Evolutionary conservation across 2,797 vertebrate species (phyloP), one percentile per base, ranked within the genome.

Genomic region (Dryobates pubescens): DNA sequence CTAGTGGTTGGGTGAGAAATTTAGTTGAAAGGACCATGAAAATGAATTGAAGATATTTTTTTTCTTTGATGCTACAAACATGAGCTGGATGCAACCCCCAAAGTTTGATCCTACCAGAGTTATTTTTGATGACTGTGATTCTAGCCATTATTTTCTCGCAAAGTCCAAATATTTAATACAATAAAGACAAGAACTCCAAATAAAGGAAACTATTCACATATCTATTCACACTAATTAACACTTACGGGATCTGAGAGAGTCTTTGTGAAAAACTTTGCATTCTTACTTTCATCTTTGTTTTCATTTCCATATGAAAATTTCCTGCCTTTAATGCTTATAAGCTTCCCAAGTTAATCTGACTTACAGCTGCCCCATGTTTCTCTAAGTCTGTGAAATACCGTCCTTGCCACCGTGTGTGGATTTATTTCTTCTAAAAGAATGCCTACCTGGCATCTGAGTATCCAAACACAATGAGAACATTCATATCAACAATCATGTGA

Each of bases 151-250:
- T 88, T 87, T 89, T 82, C 49, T 64, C 24, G 9, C 79, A 32
- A 84, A 91, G 24, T 3, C 38, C 34, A 67, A 91, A 75, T 34
- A 65, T 69, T 69, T 67, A 67, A 76, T 49, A 43, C 4, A 9
- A 8, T 14, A 43, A 1, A 1, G 22, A n/a, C 4, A 81, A 77
- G 56, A 83, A 56, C 26, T 67, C 59, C 83, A 77, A 83, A 53
- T 64, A n/a, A 69, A n/a, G n/a, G 19, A 72, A 86, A 32, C 4
- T 72, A 38, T 47, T 86, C 63, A 65, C 68, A 78, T 29, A 49
- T 51, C 57, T 67, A 13, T 84, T 94, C 80, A 76, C 83, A 86
- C 74, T 78, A 95, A 89, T 94, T 92, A 94, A 82, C 80, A 89
- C 82, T 90, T 85, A 41, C 3, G 64, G 74, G 49, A 72, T 78